Conservation (phyloP, 2,113 vertebrate species). For the Bostrychus sinensis region DNA sequence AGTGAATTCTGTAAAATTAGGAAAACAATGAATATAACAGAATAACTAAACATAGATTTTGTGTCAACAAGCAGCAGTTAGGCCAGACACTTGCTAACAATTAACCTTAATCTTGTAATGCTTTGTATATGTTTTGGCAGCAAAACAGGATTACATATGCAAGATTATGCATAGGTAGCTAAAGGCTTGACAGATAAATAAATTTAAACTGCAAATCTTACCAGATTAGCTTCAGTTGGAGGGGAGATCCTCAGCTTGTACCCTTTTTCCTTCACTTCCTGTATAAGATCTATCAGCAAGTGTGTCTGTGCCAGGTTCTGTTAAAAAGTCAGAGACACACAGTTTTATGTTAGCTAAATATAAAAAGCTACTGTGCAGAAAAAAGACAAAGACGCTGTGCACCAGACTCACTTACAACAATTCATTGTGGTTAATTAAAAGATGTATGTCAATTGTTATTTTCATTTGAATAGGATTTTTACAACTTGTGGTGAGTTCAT, state of each 20-base stretch:
- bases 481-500: conserved; percentile 49
- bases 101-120: too few relatives aligned
- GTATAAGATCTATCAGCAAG: conserved; percentile 90
- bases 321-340: conserved; percentile 9
- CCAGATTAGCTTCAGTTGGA: conserved; percentile 83
- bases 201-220: conserved; percentile 60
- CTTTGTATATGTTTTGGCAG: background rate
- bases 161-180: too few relatives aligned
- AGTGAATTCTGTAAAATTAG: conserved; percentile 81
- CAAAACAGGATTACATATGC: too few relatives aligned
- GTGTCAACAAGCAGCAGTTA: background rate
- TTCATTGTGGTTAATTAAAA: conserved; percentile 43
- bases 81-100: background rate
- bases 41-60: background rate
- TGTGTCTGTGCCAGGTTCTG: conserved; percentile 97
- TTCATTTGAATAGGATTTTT: conserved; percentile 30
- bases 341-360: background rate
- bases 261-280: conserved; percentile 92
- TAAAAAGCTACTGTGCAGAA: background rate
- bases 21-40: background rate
- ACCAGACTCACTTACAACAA: conserved; percentile 16
- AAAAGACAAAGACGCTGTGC: conserved; percentile 18
- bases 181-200: background rate
- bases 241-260: conserved; percentile 91
- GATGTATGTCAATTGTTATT: conserved; percentile 19